These are phyloP conservation scores for Camarhynchus parvulus DNA, from an alignment of 2,113 vertebrate species.

Conservation along the genomic window DNA sequence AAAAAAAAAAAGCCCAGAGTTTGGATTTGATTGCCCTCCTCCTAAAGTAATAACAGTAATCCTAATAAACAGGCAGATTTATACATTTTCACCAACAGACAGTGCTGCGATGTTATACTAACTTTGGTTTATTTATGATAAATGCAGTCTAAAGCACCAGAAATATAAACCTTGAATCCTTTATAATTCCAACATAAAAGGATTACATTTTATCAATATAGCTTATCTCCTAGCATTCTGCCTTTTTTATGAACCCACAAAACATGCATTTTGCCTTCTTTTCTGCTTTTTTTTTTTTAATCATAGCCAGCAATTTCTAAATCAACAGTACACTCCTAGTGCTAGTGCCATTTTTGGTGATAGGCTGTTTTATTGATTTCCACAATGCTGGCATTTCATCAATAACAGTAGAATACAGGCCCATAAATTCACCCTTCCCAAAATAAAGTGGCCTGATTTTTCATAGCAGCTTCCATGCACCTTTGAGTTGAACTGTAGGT, in stretches of 20 bases:
- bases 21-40: constrained; percentile 51
- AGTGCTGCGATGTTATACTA: background rate
- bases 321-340: background rate
- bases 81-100: constrained; percentile 30
- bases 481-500: background rate
- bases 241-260: constrained; percentile 31
- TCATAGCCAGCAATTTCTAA: background rate
- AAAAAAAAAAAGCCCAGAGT: constrained; percentile 47
- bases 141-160: constrained; percentile 20
- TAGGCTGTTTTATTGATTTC: constrained; percentile 8
- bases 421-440: background rate
- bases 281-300: background rate
- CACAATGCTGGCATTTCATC: background rate
- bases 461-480: constrained; percentile 3
- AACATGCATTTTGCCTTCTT: background rate
- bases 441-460: background rate
- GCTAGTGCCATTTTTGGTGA: background rate
- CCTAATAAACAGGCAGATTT: constrained; percentile 44
- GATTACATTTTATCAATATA: constrained; percentile 43
- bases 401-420: background rate
- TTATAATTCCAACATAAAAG: constrained; percentile 58
- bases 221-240: constrained; percentile 7
- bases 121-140: constrained; percentile 49
- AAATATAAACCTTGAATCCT: constrained; percentile 43
- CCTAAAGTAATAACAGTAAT: constrained; percentile 49